These are phyloP conservation scores for Drosophila antonietae DNA, from an alignment of 2,888 invertebrate species.

Conservation along the genomic window DNA sequence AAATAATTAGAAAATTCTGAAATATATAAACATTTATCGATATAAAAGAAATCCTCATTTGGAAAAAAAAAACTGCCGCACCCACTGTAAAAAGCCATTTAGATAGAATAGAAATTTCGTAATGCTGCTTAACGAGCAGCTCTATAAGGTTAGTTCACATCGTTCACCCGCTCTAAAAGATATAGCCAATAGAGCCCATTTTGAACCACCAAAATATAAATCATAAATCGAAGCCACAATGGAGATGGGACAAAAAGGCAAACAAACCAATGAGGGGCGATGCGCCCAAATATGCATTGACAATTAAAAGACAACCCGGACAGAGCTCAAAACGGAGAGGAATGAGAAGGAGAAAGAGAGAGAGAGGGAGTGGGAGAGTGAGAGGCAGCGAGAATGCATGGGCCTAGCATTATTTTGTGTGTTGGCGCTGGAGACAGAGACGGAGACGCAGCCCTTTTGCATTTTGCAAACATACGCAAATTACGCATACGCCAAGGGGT, in stretches of 20 bases:
- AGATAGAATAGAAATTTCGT: slow-evolving; percentile 1
- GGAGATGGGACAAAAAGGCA: slow-evolving; percentile 43
- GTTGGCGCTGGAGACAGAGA: slow-evolving; percentile 38
- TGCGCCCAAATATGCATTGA: slow-evolving; percentile 70
- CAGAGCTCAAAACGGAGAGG: background rate
- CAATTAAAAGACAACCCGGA: slow-evolving; percentile 61
- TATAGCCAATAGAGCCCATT: slow-evolving; percentile 39
- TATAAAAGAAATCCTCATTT: background rate
- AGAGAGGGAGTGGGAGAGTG: background rate
- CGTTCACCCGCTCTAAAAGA: background rate
- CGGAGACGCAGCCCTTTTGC: slow-evolving; percentile 54
- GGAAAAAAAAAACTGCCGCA: too few species aligned
- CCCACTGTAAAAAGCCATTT: background rate
- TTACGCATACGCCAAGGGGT: slow-evolving; percentile 59
- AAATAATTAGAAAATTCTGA: too few species aligned
- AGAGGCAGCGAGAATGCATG: slow-evolving; percentile 15
- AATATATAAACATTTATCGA: too few species aligned
- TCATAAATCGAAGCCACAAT: slow-evolving; percentile 75
- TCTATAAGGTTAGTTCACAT: background rate
- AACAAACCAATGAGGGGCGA: slow-evolving; percentile 44
- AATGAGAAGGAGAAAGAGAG: background rate
- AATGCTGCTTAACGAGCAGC: slow-evolving; percentile 11
- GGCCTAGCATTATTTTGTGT: slow-evolving; percentile 73
- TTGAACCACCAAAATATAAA: slow-evolving; percentile 63
- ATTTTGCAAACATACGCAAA: slow-evolving; percentile 65